A percentile compares a stretch with the other conserved stretches of the same genome.
Conservation (phyloP, 1,140 invertebrate species). For the Drosophila bocqueti region DNA sequence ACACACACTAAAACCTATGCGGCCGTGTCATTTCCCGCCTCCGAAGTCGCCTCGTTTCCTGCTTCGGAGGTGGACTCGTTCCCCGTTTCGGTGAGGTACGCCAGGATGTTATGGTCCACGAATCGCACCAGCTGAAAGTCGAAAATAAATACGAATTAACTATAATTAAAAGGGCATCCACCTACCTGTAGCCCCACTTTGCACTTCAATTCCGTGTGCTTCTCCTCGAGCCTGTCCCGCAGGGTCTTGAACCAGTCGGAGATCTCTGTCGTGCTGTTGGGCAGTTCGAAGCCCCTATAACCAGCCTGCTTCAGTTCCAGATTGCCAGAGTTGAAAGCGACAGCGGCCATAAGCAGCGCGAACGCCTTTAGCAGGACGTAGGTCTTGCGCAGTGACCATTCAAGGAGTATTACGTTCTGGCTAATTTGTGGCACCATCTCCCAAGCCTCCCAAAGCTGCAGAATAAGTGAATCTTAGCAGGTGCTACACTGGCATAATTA, state of each 20-base stretch:
- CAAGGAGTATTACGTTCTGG: slow-evolving; percentile 31
- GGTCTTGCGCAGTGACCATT: slow-evolving; percentile 47
- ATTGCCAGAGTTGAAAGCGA: slow-evolving; percentile 42
- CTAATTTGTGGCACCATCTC: slow-evolving; percentile 54
- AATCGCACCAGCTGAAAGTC: slow-evolving; percentile 45
- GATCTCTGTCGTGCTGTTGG: slow-evolving; percentile 15
- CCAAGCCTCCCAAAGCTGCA: slow-evolving; percentile 53
- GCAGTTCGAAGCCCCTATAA: slow-evolving; percentile 61
- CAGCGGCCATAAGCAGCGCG: slow-evolving; percentile 45
- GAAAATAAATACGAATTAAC: background rate
- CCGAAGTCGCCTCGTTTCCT: slow-evolving; percentile 47
- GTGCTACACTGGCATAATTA: no score
- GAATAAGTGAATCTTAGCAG: background rate
- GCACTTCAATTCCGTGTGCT: slow-evolving; percentile 31
- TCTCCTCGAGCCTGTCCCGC: slow-evolving; percentile 45
- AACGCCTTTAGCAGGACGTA: slow-evolving; percentile 53
- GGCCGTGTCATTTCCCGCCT: slow-evolving; percentile 38
- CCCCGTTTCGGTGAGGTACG: slow-evolving; percentile 33
- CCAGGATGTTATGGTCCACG: slow-evolving; percentile 61
- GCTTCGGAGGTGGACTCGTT: slow-evolving; percentile 54
- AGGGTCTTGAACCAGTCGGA: slow-evolving; percentile 53
- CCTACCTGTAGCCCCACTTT: slow-evolving; percentile 37
- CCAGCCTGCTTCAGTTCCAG: slow-evolving; percentile 47
- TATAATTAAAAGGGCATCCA: no score
- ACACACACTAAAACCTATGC: slow-evolving; percentile 5